These are phyloP conservation scores for Phocoena sinus DNA, from an alignment of 2,113 vertebrate species.

Conservation along the genomic window DNA sequence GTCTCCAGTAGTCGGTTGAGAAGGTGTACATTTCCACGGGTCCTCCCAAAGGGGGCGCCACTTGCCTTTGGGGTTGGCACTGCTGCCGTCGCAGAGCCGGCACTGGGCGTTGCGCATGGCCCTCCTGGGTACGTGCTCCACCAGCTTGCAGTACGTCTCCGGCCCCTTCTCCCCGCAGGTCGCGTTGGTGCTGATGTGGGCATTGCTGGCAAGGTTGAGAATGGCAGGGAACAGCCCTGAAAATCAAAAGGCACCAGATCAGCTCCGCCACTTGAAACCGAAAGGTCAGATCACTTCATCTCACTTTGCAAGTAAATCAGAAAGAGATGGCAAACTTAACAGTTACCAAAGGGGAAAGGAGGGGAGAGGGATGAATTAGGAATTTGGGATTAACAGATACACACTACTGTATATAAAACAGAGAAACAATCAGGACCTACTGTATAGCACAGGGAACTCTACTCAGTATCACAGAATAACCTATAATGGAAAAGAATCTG, in stretches of 20 bases:
- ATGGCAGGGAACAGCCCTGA: conserved; percentile 96
- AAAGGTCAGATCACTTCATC: background rate
- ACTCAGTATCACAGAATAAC: no score
- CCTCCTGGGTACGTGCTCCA: conserved; percentile 93
- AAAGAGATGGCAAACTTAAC: background rate
- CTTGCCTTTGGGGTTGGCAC: conserved; percentile 88
- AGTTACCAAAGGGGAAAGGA: background rate
- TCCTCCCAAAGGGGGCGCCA: background rate
- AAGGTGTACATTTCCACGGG: fast-evolving
- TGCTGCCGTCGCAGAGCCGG: conserved; percentile 86
- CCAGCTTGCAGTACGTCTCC: conserved; percentile 96
- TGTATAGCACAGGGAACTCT: no score
- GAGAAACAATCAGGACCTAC: no score
- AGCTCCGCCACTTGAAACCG: background rate
- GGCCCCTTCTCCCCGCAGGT: conserved; percentile 92
- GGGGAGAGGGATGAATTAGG: no score
- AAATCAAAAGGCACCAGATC: background rate
- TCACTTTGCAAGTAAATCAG: background rate
- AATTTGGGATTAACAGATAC: no score
- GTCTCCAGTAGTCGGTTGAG: background rate
- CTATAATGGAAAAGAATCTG: no score
- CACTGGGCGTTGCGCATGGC: conserved; percentile 91
- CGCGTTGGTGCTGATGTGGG: conserved; percentile 91
- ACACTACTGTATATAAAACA: no score
- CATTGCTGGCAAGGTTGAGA: conserved; percentile 93